Conservation (phyloP, 2,888 invertebrate species). For the Poecilobothrus nobilitatus region DNA sequence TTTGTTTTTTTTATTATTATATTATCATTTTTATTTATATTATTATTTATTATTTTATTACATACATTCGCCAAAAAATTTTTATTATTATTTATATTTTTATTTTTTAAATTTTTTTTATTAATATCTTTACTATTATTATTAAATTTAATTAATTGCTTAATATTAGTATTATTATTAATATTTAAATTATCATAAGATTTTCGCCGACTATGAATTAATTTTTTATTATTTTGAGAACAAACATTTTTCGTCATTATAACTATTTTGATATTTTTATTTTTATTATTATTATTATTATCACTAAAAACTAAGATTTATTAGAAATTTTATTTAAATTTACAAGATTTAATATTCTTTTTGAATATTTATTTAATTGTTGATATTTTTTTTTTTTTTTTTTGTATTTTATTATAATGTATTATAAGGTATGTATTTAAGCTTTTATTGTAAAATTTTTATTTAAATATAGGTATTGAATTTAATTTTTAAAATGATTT, state of each 20-base stretch:
- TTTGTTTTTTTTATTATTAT: neutral
- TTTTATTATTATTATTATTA: neutral
- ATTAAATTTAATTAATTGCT: conserved; percentile 2
- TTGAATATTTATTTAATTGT: neutral
- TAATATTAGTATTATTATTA: neutral
- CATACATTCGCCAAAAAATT: too few species aligned
- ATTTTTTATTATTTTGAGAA: neutral
- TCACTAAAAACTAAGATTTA: neutral
- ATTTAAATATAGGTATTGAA: too few species aligned
- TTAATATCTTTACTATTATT: conserved; percentile 15
- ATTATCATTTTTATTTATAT: conserved; percentile 8
- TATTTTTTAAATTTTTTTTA: conserved; percentile 14
- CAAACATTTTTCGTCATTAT: neutral
- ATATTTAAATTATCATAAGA: neutral
- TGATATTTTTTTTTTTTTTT: neutral
- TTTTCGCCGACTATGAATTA: neutral
- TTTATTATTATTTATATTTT: neutral
- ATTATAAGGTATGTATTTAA: too few species aligned
- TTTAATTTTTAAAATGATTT: neutral
- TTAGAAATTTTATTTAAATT: neutral
- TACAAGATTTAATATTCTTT: neutral
- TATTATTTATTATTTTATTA: neutral
- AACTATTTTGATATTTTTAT: neutral
- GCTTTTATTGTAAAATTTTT: too few species aligned
- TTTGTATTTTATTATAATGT: too few species aligned